Percentiles rank a stretch among this genome's conserved stretches.
Conservation (phyloP, 2,113 vertebrate species). For the Stictonetta naevosa region DNA sequence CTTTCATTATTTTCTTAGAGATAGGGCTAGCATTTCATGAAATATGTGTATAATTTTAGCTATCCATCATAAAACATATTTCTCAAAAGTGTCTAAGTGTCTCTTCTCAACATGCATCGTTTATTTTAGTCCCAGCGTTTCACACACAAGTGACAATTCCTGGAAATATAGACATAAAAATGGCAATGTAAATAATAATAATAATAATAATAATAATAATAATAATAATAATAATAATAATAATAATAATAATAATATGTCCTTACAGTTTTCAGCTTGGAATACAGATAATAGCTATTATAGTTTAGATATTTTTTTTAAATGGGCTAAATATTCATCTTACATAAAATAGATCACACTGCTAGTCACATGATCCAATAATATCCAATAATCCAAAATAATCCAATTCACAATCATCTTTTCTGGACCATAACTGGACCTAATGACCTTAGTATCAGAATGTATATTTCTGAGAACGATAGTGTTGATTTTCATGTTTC, state of each 20-base stretch:
- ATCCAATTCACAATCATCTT: rapidly evolving
- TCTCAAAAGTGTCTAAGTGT: background rate
- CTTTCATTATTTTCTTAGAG: background rate
- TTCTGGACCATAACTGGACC: rapidly evolving
- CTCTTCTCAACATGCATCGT: background rate
- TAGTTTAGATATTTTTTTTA: background rate
- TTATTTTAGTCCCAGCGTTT: background rate
- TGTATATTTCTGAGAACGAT: background rate
- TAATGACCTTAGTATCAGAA: background rate
- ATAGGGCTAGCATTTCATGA: background rate
- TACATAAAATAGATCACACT: background rate
- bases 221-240: no score
- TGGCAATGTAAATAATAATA: no score
- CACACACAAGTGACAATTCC: background rate
- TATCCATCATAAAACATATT: background rate
- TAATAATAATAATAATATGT: no score
- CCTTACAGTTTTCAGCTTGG: background rate
- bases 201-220: no score
- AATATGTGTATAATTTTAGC: background rate
- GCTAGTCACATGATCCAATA: background rate
- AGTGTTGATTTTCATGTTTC: background rate
- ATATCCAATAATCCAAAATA: no score
- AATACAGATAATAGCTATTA: background rate
- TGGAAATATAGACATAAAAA: background rate
- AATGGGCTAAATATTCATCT: background rate